Conservation (phyloP, 2,888 invertebrate species). For the Limnephilus marmoratus region DNA sequence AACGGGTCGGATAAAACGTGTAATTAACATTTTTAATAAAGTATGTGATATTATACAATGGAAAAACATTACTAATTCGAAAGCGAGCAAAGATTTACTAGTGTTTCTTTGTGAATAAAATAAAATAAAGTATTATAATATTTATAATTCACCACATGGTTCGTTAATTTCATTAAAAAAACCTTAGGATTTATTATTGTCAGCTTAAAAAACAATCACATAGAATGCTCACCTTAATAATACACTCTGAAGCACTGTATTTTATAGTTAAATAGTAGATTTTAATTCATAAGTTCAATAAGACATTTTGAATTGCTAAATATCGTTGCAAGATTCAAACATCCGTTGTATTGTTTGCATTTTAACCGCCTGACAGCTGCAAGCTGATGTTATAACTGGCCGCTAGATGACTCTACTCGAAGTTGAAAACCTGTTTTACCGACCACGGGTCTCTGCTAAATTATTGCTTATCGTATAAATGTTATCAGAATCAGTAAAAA, state of each 20-base stretch:
- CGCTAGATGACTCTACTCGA: slow-evolving; percentile 40
- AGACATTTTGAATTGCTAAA: not conserved
- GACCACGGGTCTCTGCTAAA: not conserved
- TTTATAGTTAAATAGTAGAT: not conserved
- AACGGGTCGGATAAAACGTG: not conserved
- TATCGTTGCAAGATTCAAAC: slow-evolving; percentile 36
- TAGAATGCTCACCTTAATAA: slow-evolving; percentile 1
- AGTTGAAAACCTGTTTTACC: slow-evolving; percentile 25
- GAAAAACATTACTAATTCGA: not conserved
- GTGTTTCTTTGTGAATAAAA: not conserved
- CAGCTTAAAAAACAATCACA: not conserved
- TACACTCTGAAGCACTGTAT: not conserved
- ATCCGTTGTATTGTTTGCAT: slow-evolving; percentile 57
- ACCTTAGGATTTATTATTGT: not conserved
- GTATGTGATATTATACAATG: not conserved
- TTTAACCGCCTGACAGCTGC: slow-evolving; percentile 57
- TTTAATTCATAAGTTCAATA: not conserved
- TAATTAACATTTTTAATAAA: not conserved
- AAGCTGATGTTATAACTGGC: not conserved
- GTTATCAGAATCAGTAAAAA: not conserved
- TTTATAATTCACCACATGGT: not conserved
- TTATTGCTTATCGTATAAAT: not conserved
- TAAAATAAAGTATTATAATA: not conserved
- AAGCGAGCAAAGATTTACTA: not conserved
- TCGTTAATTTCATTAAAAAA: not conserved